A percentile compares a stretch with the other conserved stretches of the same genome.
These are phyloP conservation scores for Leptopilina clavipes DNA, from an alignment of 1,140 invertebrate species.

Conservation along the genomic window DNA sequence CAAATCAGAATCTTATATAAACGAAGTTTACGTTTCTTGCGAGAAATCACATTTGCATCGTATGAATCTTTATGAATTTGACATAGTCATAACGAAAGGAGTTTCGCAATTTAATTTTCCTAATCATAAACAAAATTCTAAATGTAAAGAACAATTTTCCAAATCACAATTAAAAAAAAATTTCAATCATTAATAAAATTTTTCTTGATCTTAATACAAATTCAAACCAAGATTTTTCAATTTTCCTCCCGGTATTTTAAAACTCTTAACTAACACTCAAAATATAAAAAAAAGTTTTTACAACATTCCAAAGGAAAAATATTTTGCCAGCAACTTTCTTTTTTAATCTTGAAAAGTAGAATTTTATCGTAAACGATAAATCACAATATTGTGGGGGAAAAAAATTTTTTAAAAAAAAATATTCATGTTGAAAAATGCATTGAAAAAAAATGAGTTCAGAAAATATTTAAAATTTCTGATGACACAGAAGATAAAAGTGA, in stretches of 20 bases:
- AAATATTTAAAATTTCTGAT: constrained; percentile 14
- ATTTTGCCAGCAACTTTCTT: not conserved
- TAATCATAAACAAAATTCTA: too few species aligned
- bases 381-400: too few species aligned
- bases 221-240: too few species aligned
- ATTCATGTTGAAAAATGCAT: constrained; percentile 3
- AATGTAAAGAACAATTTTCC: too few species aligned
- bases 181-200: too few species aligned
- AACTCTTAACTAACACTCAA: not conserved
- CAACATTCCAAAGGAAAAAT: not conserved
- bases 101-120: not conserved
- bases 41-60: constrained; percentile 24
- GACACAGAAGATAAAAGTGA: constrained; percentile 19
- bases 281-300: not conserved
- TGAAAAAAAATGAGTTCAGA: not conserved
- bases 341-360: not conserved
- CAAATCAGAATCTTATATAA: constrained; percentile 6
- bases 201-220: too few species aligned
- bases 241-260: not conserved
- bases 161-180: too few species aligned
- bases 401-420: not conserved
- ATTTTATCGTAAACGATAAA: not conserved
- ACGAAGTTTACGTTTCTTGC: not conserved
- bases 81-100: not conserved
- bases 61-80: constrained; percentile 37